Percentiles rank a stretch among this genome's conserved stretches.
These are phyloP conservation scores for Semaprochilodus insignis DNA, from an alignment of 2,797 vertebrate genomes.

Conservation along the genomic window DNA sequence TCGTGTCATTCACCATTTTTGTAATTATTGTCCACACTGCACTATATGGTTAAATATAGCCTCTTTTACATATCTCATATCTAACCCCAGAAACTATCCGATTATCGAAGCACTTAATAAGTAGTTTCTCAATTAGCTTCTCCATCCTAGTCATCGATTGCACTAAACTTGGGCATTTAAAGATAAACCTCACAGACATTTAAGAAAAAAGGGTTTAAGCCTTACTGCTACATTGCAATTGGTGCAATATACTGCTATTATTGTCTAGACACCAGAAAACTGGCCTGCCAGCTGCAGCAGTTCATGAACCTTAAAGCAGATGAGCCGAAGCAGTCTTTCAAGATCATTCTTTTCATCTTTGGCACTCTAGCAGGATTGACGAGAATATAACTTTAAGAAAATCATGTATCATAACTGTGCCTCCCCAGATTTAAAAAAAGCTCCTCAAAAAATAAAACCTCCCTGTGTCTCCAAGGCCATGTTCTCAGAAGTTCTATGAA, in stretches of 20 bases:
- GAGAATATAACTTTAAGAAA: background rate
- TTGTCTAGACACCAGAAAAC: slow-evolving; percentile 1
- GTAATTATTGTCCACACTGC: slow-evolving; percentile 3
- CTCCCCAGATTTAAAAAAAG: no score
- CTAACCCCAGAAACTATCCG: background rate
- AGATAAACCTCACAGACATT: no score
- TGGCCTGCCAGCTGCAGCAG: slow-evolving; percentile 30
- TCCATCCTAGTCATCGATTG: background rate
- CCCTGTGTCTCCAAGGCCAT: background rate
- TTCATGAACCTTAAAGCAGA: background rate
- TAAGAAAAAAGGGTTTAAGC: background rate
- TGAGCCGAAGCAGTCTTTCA: background rate
- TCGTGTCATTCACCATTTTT: background rate
- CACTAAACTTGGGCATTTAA: background rate
- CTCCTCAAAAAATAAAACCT: background rate
- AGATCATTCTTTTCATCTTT: background rate
- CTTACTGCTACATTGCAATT: background rate
- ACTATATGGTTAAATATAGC: slow-evolving; percentile 3
- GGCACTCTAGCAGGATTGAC: background rate
- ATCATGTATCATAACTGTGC: background rate
- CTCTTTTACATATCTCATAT: background rate
- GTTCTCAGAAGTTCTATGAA: background rate
- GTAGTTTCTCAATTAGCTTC: background rate
- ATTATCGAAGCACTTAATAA: background rate
- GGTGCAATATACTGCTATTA: background rate